These are phyloP conservation scores for Acleris emargana DNA, from an alignment of 2,888 invertebrate species.

Conservation along the genomic window DNA sequence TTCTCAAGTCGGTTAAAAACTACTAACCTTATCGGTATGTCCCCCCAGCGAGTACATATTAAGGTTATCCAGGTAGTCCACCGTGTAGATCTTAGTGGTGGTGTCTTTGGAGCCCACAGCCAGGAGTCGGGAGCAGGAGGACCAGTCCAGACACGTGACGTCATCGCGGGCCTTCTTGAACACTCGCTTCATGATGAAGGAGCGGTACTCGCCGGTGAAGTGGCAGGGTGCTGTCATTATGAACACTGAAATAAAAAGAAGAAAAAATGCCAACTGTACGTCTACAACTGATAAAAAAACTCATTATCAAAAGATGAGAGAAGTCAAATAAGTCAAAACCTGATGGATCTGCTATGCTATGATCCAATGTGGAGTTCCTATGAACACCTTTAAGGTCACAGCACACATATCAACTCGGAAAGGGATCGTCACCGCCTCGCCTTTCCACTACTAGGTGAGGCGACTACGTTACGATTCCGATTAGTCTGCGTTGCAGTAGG, in stretches of 20 bases:
- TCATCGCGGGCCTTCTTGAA: slow-evolving; percentile 93
- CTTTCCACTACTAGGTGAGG: no score
- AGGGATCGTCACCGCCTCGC: no score
- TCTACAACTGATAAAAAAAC: no score
- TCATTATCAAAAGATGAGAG: no score
- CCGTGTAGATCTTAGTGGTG: slow-evolving; percentile 91
- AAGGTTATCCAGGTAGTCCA: slow-evolving; percentile 90
- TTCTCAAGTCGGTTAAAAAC: neutral
- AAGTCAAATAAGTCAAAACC: no score
- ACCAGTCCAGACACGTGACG: slow-evolving; percentile 96
- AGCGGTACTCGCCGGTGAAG: slow-evolving; percentile 92
- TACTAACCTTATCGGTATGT: slow-evolving; percentile 87
- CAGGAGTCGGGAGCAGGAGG: slow-evolving; percentile 93
- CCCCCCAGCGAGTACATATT: slow-evolving; percentile 90
- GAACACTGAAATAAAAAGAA: slow-evolving; percentile 84
- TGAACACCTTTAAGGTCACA: no score
- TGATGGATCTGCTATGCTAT: no score
- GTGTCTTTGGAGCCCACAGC: slow-evolving; percentile 97
- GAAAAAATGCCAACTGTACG: no score
- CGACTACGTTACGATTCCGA: no score
- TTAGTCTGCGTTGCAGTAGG: no score
- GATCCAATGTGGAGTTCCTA: no score
- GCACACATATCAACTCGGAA: no score
- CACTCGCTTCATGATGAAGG: slow-evolving; percentile 92
- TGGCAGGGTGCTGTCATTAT: slow-evolving; percentile 94